Evolutionary conservation across 2,888 invertebrate species (phyloP).

Genomic region (Eilema caniola): DNA sequence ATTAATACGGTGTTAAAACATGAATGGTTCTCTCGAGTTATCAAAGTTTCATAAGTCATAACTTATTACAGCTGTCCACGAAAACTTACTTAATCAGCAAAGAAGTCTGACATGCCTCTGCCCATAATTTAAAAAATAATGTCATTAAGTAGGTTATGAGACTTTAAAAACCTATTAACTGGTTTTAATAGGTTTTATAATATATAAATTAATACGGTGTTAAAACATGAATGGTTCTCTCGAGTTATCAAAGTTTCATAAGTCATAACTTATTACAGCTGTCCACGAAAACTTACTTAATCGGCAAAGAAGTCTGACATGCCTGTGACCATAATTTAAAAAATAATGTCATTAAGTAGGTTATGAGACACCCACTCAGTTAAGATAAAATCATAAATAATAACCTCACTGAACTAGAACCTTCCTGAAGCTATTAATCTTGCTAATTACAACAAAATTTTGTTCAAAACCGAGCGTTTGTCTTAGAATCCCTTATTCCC

Average conservation of each 20-base stretch:
- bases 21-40: too few relatives aligned
- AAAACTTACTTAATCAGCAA: neutral
- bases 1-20: too few relatives aligned
- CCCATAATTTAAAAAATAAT: neutral
- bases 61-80: too few relatives aligned
- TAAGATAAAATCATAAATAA: conserved; percentile 33
- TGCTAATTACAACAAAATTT: conserved; percentile 61
- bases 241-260: too few relatives aligned
- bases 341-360: neutral
- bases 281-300: neutral
- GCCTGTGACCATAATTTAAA: neutral
- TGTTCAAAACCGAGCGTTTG: conserved; percentile 52
- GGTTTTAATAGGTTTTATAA: neutral
- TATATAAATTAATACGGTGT: too few relatives aligned
- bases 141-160: neutral
- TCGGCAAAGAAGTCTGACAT: neutral
- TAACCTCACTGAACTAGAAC: conserved; percentile 18
- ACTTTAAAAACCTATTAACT: too few relatives aligned
- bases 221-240: too few relatives aligned
- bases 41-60: too few relatives aligned
- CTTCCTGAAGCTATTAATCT: conserved; percentile 60
- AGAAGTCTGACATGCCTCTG: neutral
- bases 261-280: too few relatives aligned
- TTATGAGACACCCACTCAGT: neutral
- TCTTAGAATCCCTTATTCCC: conserved; percentile 20